Evolutionary conservation across 2,888 invertebrate genomes (phyloP), one percentile per base, ranked within the genome.

Genomic region (Caenorhabditis uteleia): DNA sequence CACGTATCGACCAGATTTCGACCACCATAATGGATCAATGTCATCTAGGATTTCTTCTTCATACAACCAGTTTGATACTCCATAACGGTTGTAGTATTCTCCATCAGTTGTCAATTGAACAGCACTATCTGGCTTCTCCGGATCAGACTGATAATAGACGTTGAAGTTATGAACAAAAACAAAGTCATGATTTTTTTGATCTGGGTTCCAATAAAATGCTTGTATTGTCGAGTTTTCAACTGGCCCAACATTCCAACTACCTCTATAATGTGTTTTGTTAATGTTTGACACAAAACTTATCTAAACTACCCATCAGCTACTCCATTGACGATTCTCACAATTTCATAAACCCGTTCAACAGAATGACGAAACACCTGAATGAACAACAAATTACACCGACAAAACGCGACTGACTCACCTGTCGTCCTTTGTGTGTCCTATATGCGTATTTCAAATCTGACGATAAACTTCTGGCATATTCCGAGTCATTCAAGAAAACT

Each of bases 11-110:
- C 77, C 77, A 0, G 66, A 54, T 6, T 51, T 53, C 8, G 78
- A 75, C 77, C 76, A 78, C 77, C 77, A 78, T 21, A 77, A 46
- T 8, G 77, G 70, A 23, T 59, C 54, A 7, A 61, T 39, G 8
- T 45, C 51, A 27, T 55, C 60, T 8, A 75, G 38, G 8, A 78
- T 76, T 53, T 77, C 77, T 56, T 77, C 78, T 60, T 75, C 74
- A 48, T 75, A 72, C 4, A 75, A 51, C 74, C 74, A 75, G 39
- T 75, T 71, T 0, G 72, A 46, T 12, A 70, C 48, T 26, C 74
- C 74, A 51, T 72, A 72, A 55, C 68, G 45, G 10, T 64, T 54
- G 20, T 60, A 66, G 8, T 62, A 53, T 4, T 57, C 43, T 23
- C 72, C 74, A 43, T 65, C 59, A 8, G 58, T 44, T 10, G 69